Evolutionary conservation across 2,797 vertebrate genomes (phyloP).

Genomic region (Chaetodon trifasciatus): DNA sequence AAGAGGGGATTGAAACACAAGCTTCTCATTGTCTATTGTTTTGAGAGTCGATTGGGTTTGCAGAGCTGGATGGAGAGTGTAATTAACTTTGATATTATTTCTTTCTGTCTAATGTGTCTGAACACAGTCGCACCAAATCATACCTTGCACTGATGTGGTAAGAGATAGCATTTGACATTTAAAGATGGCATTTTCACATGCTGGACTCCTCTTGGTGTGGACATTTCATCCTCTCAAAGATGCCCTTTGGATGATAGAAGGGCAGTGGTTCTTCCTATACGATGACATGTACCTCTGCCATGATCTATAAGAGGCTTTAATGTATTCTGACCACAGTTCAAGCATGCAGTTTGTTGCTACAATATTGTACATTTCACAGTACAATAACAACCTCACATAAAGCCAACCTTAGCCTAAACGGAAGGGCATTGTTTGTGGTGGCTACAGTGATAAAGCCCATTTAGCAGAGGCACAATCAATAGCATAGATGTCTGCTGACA

Average conservation of each 20-base stretch:
- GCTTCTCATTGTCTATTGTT: conserved; percentile 72
- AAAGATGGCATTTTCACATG: conserved; percentile 70
- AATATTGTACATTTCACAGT: conserved; percentile 1
- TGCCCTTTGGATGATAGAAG: conserved; percentile 68
- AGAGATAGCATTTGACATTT: conserved; percentile 75
- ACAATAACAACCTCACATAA: conserved; percentile 13
- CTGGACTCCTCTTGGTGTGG: conserved; percentile 40
- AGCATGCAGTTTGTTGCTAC: conserved; percentile 18
- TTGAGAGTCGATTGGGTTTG: conserved; percentile 47
- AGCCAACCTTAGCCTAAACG: conserved; percentile 17
- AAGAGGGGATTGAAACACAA: conserved; percentile 68
- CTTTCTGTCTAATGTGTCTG: conserved; percentile 51
- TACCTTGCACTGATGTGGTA: conserved; percentile 41
- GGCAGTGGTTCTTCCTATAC: conserved; percentile 25
- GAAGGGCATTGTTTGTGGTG: conserved; percentile 43
- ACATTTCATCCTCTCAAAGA: conserved; percentile 64
- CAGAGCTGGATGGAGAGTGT: conserved; percentile 43
- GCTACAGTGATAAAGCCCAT: conserved; percentile 55
- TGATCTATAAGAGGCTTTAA: conserved; percentile 28
- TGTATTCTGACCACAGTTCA: conserved; percentile 29
- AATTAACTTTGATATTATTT: conserved; percentile 63
- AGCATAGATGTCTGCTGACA: conserved; percentile 64
- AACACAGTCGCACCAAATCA: conserved; percentile 42
- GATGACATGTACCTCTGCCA: conserved; percentile 21
- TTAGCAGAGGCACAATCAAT: conserved; percentile 76